phyloP scores from a whole-genome alignment of 2,113 vertebrate species.

The Chlamydotis undulata region DNA sequence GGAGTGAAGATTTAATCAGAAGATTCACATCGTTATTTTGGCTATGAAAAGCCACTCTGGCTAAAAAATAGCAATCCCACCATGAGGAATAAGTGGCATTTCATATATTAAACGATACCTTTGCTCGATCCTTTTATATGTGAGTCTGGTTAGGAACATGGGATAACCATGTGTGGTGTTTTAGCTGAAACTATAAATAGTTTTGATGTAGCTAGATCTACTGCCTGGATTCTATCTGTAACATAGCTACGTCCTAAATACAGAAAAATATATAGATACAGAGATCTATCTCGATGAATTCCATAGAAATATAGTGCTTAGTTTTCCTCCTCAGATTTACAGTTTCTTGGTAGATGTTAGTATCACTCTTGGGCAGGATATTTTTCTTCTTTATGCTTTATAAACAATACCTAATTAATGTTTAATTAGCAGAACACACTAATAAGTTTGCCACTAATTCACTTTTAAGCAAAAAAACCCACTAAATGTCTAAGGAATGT shows the following conservation, averaged over 20 bases:
- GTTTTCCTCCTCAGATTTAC: neutral
- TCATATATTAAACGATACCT: neutral
- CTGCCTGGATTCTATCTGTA: neutral
- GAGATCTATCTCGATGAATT: neutral
- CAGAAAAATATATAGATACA: neutral
- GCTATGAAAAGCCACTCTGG: neutral
- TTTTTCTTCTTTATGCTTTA: neutral
- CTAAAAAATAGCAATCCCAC: neutral
- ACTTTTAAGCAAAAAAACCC: neutral
- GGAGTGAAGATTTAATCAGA: neutral
- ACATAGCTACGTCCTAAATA: neutral
- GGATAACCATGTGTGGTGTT: neutral
- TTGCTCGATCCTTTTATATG: neutral
- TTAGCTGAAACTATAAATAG: neutral
- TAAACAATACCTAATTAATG: neutral
- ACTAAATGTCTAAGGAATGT: neutral
- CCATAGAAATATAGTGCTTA: neutral
- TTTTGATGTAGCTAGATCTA: neutral
- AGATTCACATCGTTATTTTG: neutral
- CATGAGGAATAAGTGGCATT: neutral
- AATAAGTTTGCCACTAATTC: neutral
- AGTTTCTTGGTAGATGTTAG: neutral
- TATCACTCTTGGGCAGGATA: neutral
- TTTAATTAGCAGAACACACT: neutral
- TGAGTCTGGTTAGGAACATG: neutral